Conservation (phyloP, 2,797 vertebrate genomes). For the Oryzias sinensis region DNA sequence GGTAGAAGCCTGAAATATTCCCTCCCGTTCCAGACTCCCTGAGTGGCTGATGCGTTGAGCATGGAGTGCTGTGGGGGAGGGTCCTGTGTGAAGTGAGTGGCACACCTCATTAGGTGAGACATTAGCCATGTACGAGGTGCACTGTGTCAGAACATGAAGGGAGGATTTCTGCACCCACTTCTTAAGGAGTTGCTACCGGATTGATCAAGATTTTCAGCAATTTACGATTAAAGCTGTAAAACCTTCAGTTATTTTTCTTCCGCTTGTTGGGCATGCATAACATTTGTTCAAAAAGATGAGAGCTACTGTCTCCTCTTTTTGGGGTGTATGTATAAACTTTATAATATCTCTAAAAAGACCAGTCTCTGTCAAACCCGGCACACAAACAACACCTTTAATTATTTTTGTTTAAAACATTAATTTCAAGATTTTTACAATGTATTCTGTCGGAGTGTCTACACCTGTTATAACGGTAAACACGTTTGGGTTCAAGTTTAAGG, state of each 20-base stretch:
- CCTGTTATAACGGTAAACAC: too few relatives aligned
- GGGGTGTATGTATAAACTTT: slow-evolving; percentile 3
- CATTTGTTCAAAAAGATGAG: slow-evolving; percentile 1
- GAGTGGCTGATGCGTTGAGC: slow-evolving; percentile 42
- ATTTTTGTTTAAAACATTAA: background rate
- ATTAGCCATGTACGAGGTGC: slow-evolving; percentile 13
- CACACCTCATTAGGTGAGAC: slow-evolving; percentile 34
- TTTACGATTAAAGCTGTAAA: background rate
- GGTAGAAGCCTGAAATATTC: slow-evolving; percentile 49
- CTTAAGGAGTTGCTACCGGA: slow-evolving; percentile 13
- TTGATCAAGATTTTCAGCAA: background rate
- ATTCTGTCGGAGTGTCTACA: too few relatives aligned
- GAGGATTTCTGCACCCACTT: background rate
- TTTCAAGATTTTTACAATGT: background rate
- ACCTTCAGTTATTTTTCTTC: background rate
- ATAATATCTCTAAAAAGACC: too few relatives aligned
- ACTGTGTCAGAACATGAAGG: slow-evolving; percentile 12
- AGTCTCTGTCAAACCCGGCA: too few relatives aligned
- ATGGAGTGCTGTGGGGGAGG: slow-evolving; percentile 30
- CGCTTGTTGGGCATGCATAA: background rate
- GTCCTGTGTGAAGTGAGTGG: slow-evolving; percentile 31
- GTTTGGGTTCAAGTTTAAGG: too few relatives aligned
- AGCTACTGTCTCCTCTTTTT: slow-evolving; percentile 5
- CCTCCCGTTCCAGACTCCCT: slow-evolving; percentile 22
- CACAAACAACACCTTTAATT: too few relatives aligned